These are phyloP conservation scores for Mesoclemmys tuberculata DNA, from an alignment of 2,113 vertebrate genomes.

Conservation along the genomic window DNA sequence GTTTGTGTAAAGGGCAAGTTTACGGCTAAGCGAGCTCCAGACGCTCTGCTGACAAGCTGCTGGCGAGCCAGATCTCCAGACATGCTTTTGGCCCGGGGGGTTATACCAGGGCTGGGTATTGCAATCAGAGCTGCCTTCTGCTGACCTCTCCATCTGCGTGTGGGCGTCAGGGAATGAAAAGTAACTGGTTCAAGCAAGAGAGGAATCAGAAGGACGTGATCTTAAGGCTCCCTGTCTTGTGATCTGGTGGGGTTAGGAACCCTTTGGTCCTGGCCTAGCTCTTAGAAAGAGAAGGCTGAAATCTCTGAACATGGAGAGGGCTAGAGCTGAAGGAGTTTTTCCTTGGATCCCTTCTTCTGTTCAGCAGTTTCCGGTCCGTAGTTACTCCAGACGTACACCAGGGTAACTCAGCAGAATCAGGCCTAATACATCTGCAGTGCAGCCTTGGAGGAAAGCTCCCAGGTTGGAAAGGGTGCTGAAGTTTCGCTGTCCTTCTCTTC, in stretches of 20 bases:
- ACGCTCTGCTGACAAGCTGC: background rate
- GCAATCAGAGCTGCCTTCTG: background rate
- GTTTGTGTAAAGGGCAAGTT: background rate
- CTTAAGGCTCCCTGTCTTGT: background rate
- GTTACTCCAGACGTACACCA: fast-evolving
- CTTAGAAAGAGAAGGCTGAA: background rate
- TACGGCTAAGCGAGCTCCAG: background rate
- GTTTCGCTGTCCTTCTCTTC: background rate
- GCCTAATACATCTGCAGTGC: background rate
- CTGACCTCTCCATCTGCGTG: background rate
- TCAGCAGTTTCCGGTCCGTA: background rate
- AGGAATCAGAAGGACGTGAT: background rate
- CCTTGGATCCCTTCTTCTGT: background rate
- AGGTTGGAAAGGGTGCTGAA: background rate
- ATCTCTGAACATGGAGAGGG: background rate
- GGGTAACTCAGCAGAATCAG: background rate
- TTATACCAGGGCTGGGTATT: fast-evolving
- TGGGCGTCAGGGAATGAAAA: background rate
- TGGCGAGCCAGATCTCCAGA: background rate
- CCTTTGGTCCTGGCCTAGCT: background rate
- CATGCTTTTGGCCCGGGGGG: background rate
- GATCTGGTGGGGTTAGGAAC: background rate
- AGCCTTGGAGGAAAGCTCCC: fast-evolving
- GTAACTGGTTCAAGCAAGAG: background rate
- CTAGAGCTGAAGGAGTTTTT: background rate